Evolutionary conservation across 2,113 vertebrate species (phyloP).

Genomic region (Astur gentilis): DNA sequence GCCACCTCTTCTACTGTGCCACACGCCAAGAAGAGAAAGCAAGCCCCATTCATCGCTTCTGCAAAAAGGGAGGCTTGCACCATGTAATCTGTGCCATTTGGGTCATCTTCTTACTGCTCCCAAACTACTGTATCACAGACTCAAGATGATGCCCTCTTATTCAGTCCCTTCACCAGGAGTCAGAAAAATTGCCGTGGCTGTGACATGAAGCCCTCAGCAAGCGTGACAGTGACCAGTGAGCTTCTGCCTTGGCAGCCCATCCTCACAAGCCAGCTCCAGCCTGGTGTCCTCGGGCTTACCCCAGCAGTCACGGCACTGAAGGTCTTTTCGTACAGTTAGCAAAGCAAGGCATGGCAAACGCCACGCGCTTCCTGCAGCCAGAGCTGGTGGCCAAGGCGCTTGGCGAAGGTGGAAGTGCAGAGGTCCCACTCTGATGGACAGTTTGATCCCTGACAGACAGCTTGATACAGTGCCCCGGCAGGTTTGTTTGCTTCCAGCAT

Average conservation of each 20-base stretch:
- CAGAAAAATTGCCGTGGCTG: background rate
- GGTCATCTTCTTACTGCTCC: background rate
- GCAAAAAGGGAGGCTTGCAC: background rate
- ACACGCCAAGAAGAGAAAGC: background rate
- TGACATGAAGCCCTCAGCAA: accelerated
- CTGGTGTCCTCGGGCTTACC: background rate
- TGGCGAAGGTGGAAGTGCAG: background rate
- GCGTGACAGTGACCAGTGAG: background rate
- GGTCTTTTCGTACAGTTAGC: background rate
- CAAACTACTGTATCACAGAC: background rate
- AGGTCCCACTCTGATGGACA: background rate
- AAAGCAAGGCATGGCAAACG: background rate
- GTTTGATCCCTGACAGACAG: background rate
- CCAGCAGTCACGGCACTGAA: background rate
- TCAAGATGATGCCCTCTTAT: background rate
- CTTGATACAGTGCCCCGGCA: background rate
- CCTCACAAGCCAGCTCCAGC: background rate
- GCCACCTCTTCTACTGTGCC: background rate
- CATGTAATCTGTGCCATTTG: background rate
- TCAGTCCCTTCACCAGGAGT: background rate
- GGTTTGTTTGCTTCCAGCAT: conserved; percentile 13
- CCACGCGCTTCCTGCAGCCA: background rate
- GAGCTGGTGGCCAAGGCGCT: background rate
- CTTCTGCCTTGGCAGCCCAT: background rate
- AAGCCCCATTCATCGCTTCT: background rate